Conservation (phyloP, 1,140 invertebrate genomes). For the Trachymyrmex septentrionalis region DNA sequence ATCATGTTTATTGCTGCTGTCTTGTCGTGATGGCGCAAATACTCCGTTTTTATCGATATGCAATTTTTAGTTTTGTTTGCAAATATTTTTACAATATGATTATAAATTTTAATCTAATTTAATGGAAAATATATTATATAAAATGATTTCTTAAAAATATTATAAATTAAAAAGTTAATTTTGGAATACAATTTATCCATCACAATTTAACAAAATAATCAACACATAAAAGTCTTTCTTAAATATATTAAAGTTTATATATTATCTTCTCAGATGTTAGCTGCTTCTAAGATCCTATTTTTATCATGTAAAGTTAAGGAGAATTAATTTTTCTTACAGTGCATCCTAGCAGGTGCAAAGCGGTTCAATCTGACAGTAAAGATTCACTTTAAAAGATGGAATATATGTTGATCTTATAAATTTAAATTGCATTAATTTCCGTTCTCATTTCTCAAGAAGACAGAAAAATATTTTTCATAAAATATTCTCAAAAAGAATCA, state of each 20-base stretch:
- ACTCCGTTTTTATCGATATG: background rate
- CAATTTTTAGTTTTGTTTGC: background rate
- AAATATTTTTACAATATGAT: background rate
- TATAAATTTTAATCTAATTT: background rate
- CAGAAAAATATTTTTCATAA: background rate
- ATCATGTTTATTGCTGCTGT: conserved; percentile 49
- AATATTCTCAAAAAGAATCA: background rate
- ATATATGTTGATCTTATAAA: background rate
- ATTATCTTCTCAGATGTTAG: conserved; percentile 15
- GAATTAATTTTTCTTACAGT: conserved; percentile 19
- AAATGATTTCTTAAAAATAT: background rate
- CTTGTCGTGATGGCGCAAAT: conserved; percentile 18
- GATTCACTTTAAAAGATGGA: background rate
- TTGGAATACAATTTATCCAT: background rate
- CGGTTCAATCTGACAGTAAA: conserved; percentile 14
- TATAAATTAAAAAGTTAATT: background rate
- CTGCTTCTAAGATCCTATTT: conserved; percentile 8
- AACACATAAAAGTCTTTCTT: background rate
- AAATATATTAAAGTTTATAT: conserved; percentile 34
- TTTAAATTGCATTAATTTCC: conserved; percentile 2
- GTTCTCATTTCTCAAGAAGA: background rate
- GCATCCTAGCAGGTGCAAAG: conserved; percentile 2
- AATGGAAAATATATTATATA: background rate
- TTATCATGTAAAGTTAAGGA: conserved; percentile 4
- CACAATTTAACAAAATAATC: conserved; percentile 7